These are phyloP conservation scores for Scelioninae gen. 2 DNA, from an alignment of 2,888 invertebrate genomes.

Conservation along the genomic window DNA sequence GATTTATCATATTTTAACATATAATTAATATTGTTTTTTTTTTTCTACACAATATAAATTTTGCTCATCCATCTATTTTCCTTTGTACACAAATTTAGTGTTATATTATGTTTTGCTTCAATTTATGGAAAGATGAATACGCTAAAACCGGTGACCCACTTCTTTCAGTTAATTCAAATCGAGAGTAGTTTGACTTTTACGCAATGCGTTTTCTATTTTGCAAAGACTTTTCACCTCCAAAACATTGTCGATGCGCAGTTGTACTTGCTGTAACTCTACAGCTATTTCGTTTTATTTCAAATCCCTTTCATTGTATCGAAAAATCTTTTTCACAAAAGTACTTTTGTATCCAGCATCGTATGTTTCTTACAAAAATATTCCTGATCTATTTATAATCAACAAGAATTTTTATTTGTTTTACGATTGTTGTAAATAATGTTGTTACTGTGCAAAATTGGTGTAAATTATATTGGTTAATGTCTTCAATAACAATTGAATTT, in stretches of 20 bases:
- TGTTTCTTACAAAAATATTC: neutral
- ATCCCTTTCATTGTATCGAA: conserved; percentile 2
- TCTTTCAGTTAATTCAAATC: conserved; percentile 2
- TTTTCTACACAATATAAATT: neutral
- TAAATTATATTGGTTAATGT: too few relatives aligned
- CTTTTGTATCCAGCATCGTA: neutral
- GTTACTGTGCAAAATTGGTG: too few relatives aligned
- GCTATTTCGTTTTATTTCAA: conserved; percentile 1
- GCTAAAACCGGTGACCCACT: neutral
- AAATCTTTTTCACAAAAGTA: conserved; percentile 2
- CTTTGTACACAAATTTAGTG: neutral
- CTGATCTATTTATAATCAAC: neutral
- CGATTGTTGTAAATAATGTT: neutral
- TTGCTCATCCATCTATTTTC: neutral
- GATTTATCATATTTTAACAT: neutral
- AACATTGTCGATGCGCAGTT: conserved; percentile 7
- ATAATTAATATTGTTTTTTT: neutral
- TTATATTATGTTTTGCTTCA: conserved; percentile 6
- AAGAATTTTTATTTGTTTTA: neutral
- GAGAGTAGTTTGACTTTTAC: conserved; percentile 13
- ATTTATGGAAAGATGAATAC: conserved; percentile 4
- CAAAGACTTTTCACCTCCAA: conserved; percentile 9
- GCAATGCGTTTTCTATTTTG: conserved; percentile 13
- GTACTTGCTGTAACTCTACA: neutral
- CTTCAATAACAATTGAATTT: too few relatives aligned